Evolutionary conservation across 2,888 invertebrate species (phyloP), one percentile per base, ranked within the genome.

Genomic region (Mamestra brassicae): DNA sequence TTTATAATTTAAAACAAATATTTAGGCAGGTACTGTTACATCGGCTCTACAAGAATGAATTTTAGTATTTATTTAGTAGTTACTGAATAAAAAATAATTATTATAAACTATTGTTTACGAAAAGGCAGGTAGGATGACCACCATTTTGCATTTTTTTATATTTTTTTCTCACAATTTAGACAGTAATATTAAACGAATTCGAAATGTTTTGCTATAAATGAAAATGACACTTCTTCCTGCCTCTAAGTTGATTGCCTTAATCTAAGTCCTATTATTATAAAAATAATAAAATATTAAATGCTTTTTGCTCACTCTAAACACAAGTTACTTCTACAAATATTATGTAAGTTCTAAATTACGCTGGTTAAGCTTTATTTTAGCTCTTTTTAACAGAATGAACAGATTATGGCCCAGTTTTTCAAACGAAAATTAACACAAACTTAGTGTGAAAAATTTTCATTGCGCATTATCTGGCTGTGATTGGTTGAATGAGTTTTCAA

Each of bases 331-430:
- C 45, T 69, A 60, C n/a, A 60, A 17, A 10, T n/a, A n/a, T 60
- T 38, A 38, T 10, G 3, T n/a, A 61, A 26, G 26, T 26, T 26
- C 42, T 61, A 61, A 61, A 61, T 61, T 26, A 26, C 13, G 42
- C 62, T 45, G 7, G 17, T 38, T 42, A 78, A 36, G 76, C 50
- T 78, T 71, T 57, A 78, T 5, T 4, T 62, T 71, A 63, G 62
- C 52, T 58, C 7, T 15, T 26, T 36, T 42, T 80, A 15, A 65
- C 58, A 74, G 54, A 73, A 77, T 61, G 47, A 80, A 55, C 74
- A 45, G 71, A 52, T 7, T 52, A 17, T 52, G 17, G 4, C 13
- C 4, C 47, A 47, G 47, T 47, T 47, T 47, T 4, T 15, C 47
- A 4, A 47, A 47, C 47, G 13, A 15, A 52, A 17, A 52, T 52